These are phyloP conservation scores for Cheilosia pagana DNA, from an alignment of 2,888 invertebrate species.

Conservation along the genomic window DNA sequence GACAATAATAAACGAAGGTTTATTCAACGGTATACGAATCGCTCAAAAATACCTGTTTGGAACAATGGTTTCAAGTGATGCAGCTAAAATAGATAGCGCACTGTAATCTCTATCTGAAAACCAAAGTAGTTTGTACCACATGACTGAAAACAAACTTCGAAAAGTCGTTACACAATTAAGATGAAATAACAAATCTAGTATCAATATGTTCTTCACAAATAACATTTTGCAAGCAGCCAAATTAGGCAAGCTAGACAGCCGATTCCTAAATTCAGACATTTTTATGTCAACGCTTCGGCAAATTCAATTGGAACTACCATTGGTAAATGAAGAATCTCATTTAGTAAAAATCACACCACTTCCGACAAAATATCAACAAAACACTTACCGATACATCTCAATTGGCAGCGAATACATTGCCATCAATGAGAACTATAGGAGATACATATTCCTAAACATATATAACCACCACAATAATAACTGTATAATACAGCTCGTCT, in stretches of 20 bases:
- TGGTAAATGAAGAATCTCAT: no score
- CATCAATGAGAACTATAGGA: background rate
- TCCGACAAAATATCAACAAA: background rate
- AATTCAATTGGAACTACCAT: no score
- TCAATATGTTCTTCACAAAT: no score
- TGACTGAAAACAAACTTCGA: constrained; percentile 10
- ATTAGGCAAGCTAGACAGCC: no score
- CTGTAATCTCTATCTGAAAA: constrained; percentile 1
- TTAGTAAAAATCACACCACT: background rate
- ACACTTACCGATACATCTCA: background rate
- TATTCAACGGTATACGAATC: constrained; percentile 12
- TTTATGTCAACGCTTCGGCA: no score
- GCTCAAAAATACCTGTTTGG: constrained; percentile 5
- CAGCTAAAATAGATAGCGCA: background rate
- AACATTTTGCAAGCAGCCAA: no score
- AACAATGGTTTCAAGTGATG: constrained; percentile 9
- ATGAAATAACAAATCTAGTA: no score
- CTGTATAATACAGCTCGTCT: constrained; percentile 3
- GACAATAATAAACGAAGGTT: background rate
- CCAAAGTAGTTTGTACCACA: background rate
- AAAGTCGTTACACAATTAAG: background rate
- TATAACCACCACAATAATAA: background rate
- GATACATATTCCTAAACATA: constrained; percentile 5
- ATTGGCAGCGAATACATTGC: background rate
- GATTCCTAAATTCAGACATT: no score